A percentile compares a stretch with the other conserved stretches of the same genome.
These are phyloP conservation scores for Myotis findleyi DNA, from an alignment of 2,797 vertebrate genomes.

Conservation along the genomic window DNA sequence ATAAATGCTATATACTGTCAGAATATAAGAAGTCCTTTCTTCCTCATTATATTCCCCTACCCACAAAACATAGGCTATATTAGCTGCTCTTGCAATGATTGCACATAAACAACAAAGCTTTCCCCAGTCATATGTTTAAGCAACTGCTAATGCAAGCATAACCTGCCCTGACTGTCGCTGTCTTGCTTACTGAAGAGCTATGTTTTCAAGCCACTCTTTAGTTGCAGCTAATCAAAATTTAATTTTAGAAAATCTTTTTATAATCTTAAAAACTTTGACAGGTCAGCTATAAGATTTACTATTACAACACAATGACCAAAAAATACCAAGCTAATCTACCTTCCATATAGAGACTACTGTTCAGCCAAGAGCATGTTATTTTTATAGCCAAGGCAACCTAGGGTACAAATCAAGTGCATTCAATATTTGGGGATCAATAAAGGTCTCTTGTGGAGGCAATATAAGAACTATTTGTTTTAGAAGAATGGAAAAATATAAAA, in stretches of 20 bases:
- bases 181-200: neutral
- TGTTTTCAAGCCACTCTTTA: neutral
- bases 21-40: neutral
- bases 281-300: neutral
- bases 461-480: neutral
- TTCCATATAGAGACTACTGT: neutral
- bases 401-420: neutral
- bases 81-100: neutral
- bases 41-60: neutral
- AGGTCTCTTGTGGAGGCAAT: neutral
- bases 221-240: slow-evolving; percentile 14
- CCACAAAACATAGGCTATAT: neutral
- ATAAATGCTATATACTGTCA: neutral
- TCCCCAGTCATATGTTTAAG: neutral
- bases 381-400: neutral
- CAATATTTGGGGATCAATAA: neutral
- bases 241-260: slow-evolving; percentile 2
- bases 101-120: neutral
- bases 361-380: neutral
- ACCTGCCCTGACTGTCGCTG: neutral
- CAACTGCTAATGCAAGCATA: neutral
- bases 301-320: neutral
- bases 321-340: neutral
- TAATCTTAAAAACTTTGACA: neutral
- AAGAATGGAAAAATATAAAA: neutral